Conservation (phyloP, 2,113 vertebrate species). For the Neomonachus schauinslandi region DNA sequence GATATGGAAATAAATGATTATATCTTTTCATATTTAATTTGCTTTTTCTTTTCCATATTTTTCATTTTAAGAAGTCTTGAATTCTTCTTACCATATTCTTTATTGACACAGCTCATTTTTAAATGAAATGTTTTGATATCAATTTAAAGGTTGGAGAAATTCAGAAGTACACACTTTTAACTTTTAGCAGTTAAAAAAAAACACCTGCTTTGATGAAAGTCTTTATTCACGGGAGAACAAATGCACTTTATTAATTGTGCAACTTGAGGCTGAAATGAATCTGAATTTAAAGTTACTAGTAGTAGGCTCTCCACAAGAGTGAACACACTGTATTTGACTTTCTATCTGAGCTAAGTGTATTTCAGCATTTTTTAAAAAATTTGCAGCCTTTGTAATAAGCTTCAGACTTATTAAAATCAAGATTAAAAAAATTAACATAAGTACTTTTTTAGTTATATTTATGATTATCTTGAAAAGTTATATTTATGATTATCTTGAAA, state of each 20-base stretch:
- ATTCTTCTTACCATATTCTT: slow-evolving; percentile 14
- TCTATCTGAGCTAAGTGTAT: background rate
- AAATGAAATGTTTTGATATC: background rate
- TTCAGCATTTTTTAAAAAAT: slow-evolving; percentile 25
- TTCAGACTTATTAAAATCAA: slow-evolving; percentile 53
- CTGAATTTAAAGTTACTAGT: slow-evolving; percentile 6
- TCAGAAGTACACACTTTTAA: slow-evolving; percentile 24
- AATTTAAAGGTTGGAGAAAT: slow-evolving; percentile 2
- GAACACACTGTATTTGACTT: background rate
- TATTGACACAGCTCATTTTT: slow-evolving; percentile 29
- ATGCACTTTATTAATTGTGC: background rate
- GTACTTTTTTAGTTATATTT: slow-evolving; percentile 40
- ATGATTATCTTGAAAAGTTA: slow-evolving; percentile 33
- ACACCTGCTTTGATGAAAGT: slow-evolving; percentile 19
- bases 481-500: slow-evolving; percentile 37
- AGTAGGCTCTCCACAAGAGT: background rate
- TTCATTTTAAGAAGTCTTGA: slow-evolving; percentile 24
- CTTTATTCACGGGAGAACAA: slow-evolving; percentile 23
- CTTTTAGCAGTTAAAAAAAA: background rate
- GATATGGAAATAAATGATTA: background rate
- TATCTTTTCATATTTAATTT: slow-evolving; percentile 47
- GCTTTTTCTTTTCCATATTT: background rate
- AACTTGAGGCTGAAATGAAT: background rate
- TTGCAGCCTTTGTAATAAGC: slow-evolving; percentile 11
- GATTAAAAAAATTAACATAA: background rate